phyloP scores from a whole-genome alignment of 2,113 vertebrate genomes.

The Panthera leo region DNA sequence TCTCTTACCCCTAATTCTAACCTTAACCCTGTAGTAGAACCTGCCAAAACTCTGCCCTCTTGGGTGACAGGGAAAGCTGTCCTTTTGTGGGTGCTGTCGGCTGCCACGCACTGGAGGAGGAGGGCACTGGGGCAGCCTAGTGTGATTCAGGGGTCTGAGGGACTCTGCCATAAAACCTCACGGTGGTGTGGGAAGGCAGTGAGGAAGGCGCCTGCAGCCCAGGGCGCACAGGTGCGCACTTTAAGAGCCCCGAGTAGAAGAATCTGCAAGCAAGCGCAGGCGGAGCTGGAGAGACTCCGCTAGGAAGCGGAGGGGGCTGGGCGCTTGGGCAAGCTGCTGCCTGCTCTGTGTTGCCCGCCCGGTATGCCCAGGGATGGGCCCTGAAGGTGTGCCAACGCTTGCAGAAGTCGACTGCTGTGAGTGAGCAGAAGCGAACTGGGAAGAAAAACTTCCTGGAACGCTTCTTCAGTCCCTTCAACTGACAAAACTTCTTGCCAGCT shows the following conservation, averaged over 20 bases:
- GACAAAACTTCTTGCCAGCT: not conserved
- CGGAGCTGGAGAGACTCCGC: not conserved
- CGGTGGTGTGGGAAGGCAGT: accelerated
- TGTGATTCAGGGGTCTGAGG: not conserved
- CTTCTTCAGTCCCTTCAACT: not conserved
- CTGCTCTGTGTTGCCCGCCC: not conserved
- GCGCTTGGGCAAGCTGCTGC: not conserved
- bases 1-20: not conserved
- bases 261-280: not conserved
- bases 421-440: not conserved
- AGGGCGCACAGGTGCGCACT: not conserved
- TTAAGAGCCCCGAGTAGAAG: no score
- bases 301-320: accelerated
- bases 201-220: not conserved
- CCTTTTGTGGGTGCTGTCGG: not conserved
- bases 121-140: not conserved
- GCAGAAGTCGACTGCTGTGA: accelerated
- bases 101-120: not conserved
- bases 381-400: not conserved
- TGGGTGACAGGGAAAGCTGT: not conserved
- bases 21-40: not conserved
- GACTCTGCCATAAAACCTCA: not conserved
- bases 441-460: not conserved
- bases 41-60: not conserved
- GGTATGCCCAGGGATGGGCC: accelerated